Evolutionary conservation across 2,113 vertebrate species (phyloP).

Genomic region (Cynopterus brachyotis): DNA sequence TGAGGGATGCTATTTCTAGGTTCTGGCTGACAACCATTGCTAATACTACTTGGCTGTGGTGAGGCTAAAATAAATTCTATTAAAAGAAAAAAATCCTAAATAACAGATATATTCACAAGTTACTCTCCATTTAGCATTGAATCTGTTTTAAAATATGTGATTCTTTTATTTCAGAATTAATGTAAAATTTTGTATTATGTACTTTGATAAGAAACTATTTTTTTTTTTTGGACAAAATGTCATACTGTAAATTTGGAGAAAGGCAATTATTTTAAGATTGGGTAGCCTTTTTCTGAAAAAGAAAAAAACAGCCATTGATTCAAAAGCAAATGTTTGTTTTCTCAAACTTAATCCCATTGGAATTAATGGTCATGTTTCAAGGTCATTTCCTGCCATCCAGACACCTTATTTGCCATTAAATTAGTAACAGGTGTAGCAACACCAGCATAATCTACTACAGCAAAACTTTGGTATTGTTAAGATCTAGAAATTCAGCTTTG

Average conservation of each 20-base stretch:
- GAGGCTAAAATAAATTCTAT: constrained; percentile 64
- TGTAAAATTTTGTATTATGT: constrained; percentile 34
- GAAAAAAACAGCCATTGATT: not conserved
- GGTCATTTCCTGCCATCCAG: not conserved
- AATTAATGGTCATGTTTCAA: constrained; percentile 22
- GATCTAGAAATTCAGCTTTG: not conserved
- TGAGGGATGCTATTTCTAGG: constrained; percentile 43
- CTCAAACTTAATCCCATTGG: not conserved
- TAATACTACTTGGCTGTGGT: constrained; percentile 63
- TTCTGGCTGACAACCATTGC: constrained; percentile 61
- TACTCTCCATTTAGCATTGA: constrained; percentile 71
- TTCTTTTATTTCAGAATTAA: constrained; percentile 63
- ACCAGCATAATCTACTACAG: not conserved
- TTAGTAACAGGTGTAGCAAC: not conserved
- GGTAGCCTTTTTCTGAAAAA: not conserved
- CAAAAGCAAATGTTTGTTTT: constrained; percentile 46
- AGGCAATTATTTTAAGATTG: constrained; percentile 36
- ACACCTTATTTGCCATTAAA: not conserved
- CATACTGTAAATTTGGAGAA: not conserved
- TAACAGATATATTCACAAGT: constrained; percentile 67
- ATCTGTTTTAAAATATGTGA: constrained; percentile 66
- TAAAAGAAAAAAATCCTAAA: constrained; percentile 64
- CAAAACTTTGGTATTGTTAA: not conserved
- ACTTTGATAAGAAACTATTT: constrained; percentile 56
- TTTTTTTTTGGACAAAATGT: not conserved